Evolutionary conservation across 2,113 vertebrate genomes (phyloP).

Genomic region (Vidua chalybeata): DNA sequence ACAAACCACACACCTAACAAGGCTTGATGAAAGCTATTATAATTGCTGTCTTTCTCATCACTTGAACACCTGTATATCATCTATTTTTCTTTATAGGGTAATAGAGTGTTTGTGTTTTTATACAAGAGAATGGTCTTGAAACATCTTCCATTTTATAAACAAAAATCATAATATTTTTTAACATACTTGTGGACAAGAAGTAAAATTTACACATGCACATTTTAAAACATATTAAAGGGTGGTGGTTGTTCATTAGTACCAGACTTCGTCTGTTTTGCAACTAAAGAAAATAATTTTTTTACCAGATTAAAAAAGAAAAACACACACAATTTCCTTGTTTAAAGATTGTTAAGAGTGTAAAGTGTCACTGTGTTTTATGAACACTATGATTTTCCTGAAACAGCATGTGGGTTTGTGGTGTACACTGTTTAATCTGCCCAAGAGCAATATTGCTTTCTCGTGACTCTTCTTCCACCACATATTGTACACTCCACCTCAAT

Average conservation of each 20-base stretch:
- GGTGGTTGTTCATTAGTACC: rapidly evolving
- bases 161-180: background rate
- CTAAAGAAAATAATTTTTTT: background rate
- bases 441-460: background rate
- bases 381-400: background rate
- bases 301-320: background rate
- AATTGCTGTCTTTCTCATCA: background rate
- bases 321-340: background rate
- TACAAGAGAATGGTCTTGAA: background rate
- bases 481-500: background rate
- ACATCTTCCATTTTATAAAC: background rate
- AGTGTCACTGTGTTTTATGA: background rate
- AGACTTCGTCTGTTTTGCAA: background rate
- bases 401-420: background rate
- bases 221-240: background rate
- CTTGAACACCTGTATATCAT: background rate
- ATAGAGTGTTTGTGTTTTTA: background rate
- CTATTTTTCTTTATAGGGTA: background rate
- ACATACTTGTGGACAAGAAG: background rate
- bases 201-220: background rate
- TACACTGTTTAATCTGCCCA: slow-evolving; percentile 13
- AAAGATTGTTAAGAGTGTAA: background rate
- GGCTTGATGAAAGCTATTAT: background rate
- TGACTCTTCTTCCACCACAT: slow-evolving; percentile 9
- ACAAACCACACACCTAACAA: background rate